A percentile compares a stretch with the other conserved stretches of the same genome.
Evolutionary conservation across 2,113 vertebrate genomes (phyloP).

Genomic region (Pampusana beccarii): DNA sequence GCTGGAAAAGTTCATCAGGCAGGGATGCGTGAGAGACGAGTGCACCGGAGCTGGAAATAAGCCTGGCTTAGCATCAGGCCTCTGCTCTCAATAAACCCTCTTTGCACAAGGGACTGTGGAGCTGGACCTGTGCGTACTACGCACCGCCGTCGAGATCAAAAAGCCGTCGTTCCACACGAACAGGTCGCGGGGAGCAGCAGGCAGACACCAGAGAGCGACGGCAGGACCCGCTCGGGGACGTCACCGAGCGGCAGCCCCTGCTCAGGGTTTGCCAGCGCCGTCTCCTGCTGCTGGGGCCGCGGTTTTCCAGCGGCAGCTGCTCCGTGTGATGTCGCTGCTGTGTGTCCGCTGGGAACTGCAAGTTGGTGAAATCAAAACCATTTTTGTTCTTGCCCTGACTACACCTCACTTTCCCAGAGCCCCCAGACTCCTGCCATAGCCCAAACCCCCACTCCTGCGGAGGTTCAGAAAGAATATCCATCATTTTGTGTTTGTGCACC

Average conservation of each 20-base stretch:
- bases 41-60: background rate
- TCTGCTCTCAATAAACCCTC: background rate
- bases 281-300: background rate
- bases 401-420: background rate
- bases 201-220: accelerated
- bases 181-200: background rate
- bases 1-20: background rate
- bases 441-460: accelerated
- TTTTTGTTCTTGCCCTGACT: background rate
- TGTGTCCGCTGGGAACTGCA: background rate
- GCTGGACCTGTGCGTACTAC: accelerated
- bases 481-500: background rate
- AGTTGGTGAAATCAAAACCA: background rate
- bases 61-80: accelerated
- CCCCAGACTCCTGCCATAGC: background rate
- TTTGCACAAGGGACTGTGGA: accelerated
- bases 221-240: background rate
- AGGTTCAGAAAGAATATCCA: background rate
- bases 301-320: background rate
- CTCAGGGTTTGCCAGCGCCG: accelerated
- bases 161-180: accelerated
- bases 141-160: background rate
- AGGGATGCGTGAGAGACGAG: accelerated
- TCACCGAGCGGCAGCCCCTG: accelerated
- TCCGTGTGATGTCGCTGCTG: accelerated